phyloP scores from a whole-genome alignment of 30 jellyfish, hydroid and myxozoan species.

The Clytia hemisphaerica region DNA sequence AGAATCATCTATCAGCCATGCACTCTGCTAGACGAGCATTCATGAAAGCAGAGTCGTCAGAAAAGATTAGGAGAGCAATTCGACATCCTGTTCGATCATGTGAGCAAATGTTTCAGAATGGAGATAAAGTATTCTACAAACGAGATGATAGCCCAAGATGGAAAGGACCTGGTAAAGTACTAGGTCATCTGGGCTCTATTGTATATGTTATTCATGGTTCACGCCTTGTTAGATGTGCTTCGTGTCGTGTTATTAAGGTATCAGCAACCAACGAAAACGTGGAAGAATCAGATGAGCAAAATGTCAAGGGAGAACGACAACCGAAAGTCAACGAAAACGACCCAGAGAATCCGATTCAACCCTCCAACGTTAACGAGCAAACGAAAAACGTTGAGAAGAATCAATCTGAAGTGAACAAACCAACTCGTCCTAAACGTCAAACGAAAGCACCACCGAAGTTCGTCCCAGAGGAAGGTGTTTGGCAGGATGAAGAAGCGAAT shows the following conservation, averaged over 20 bases:
- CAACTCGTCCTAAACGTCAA: too few species aligned
- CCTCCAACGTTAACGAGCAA: too few species aligned
- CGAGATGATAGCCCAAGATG: background rate
- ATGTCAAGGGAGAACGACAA: background rate
- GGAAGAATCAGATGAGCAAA: background rate
- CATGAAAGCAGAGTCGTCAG: slow-evolving; percentile 1
- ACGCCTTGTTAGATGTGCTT: background rate
- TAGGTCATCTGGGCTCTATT: background rate
- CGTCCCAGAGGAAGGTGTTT: too few species aligned
- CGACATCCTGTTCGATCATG: background rate
- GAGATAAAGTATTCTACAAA: background rate
- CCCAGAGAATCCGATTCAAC: too few species aligned
- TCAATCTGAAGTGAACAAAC: too few species aligned
- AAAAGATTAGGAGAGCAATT: background rate
- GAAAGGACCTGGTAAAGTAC: background rate
- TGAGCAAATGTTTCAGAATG: background rate
- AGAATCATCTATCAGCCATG: background rate
- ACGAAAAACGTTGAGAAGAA: too few species aligned
- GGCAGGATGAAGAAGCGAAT: too few species aligned
- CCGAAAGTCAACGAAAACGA: background rate
- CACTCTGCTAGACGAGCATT: slow-evolving; percentile 2
- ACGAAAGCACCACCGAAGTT: too few species aligned
- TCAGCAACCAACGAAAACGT: too few species aligned
- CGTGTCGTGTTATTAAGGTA: too few species aligned
- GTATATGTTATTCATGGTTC: slow-evolving; percentile 13